Base-by-base conservation (phyloP, 2,797 vertebrate genomes). In the Molossus alvarezi region DNA sequence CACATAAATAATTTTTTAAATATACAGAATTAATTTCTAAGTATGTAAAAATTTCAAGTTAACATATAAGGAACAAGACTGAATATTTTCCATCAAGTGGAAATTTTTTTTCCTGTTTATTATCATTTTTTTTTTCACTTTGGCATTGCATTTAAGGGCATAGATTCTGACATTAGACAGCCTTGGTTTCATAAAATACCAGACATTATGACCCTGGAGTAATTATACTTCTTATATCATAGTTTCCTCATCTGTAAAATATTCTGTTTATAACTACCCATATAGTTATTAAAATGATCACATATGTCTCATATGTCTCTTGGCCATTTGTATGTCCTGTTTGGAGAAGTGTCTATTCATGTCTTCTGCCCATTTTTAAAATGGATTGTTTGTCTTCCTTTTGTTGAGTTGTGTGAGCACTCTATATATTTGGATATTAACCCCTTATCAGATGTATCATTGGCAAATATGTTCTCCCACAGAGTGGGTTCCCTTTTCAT, bases 101-200 rank as follows among this genome's bases (percentile, higher is more conserved):
- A 55, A 55, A 55, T 12, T 41, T 75, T 81, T 67, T 86, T 88
- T 37, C 9, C 94, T 79, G 3, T 71, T 8, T 17, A 65, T 69
- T 5, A 14, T 83, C 13, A 81, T 75, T 93, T 93, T 90, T 93
- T 90, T 90, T 83, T 37, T 91, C n/a, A 81, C 18, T 55, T 95
- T 85, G 53, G 6, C 12, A 79, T 62, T 73, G 9, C n/a, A 86
- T 77, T 94, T 84, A 58, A 91, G 88, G 85, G 10, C 9, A 57
- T 10, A 82, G 29, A 37, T 85, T 90, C 14, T 88, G 8, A 57
- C 2, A 48, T 57, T 37, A 83, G 18, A 18, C 1, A 75, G 9
- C 1, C 2, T 62, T 7, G 3, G 9, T 41, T 92, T 6, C 57
- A 62, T 45, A 72, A 90, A 92, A 20, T 64, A 75, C 1, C 7